Conservation (phyloP, 2,113 vertebrate species). For the Isurus oxyrinchus region DNA sequence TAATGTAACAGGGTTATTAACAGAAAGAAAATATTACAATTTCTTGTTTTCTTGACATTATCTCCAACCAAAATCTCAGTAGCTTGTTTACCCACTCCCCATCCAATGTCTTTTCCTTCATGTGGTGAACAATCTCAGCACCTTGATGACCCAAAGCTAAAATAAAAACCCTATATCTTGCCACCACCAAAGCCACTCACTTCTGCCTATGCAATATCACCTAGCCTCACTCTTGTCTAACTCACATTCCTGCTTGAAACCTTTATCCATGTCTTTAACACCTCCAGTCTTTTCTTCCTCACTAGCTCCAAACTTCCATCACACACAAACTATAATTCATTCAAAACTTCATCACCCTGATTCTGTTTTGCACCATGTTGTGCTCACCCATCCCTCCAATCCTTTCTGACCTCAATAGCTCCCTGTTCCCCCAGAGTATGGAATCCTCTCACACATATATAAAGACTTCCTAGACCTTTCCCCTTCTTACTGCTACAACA, state of each 20-base stretch:
- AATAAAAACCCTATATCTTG: neutral
- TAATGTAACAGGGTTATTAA: too few relatives aligned
- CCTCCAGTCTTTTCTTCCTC: neutral
- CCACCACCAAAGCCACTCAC: neutral
- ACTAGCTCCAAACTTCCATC: too few relatives aligned
- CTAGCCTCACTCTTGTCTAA: neutral
- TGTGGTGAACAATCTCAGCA: neutral
- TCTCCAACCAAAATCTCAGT: too few relatives aligned
- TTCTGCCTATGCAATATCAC: neutral
- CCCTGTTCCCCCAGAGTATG: too few relatives aligned
- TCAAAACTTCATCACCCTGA: neutral
- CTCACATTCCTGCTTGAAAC: neutral
- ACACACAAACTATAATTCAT: neutral
- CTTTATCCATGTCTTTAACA: neutral
- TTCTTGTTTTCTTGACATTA: too few relatives aligned
- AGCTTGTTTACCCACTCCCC: too few relatives aligned
- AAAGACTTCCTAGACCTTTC: neutral
- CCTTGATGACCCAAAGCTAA: too few relatives aligned
- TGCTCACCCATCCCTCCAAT: neutral
- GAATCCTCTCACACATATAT: neutral
- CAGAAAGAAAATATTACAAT: too few relatives aligned
- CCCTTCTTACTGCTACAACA: neutral
- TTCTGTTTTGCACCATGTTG: neutral
- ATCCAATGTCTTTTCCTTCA: too few relatives aligned
- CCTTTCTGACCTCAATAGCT: neutral